Percentiles rank a stretch among this genome's conserved stretches.
These are phyloP conservation scores for Gambusia yucatana DNA, from an alignment of 2,797 vertebrate genomes.

Conservation along the genomic window DNA sequence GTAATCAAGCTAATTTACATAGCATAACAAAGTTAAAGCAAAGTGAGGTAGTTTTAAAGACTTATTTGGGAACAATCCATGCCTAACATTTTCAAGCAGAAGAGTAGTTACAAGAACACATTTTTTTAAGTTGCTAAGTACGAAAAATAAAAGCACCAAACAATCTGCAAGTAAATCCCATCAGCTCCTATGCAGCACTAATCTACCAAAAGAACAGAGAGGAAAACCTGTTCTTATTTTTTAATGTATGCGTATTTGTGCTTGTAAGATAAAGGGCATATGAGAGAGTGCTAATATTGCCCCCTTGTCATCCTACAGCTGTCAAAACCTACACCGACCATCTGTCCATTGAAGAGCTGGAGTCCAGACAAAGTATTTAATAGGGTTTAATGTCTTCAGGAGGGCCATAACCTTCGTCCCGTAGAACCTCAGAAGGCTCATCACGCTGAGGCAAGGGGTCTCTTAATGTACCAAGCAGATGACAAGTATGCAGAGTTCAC, in stretches of 20 bases:
- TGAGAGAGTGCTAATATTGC: slow-evolving; percentile 28
- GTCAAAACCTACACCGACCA: slow-evolving; percentile 65
- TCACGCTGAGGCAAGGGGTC: slow-evolving; percentile 65
- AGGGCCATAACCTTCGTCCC: slow-evolving; percentile 80
- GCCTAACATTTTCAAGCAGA: neutral
- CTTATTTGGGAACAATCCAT: neutral
- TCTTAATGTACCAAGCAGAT: slow-evolving; percentile 76
- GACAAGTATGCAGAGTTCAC: slow-evolving; percentile 77
- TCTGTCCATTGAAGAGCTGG: slow-evolving; percentile 74
- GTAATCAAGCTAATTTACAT: slow-evolving; percentile 20
- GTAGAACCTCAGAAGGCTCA: slow-evolving; percentile 62
- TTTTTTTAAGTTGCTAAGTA: neutral
- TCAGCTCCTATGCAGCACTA: slow-evolving; percentile 61
- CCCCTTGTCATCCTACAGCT: slow-evolving; percentile 65
- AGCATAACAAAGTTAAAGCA: neutral
- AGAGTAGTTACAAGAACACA: neutral
- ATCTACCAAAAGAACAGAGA: slow-evolving; percentile 40
- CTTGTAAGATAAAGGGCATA: slow-evolving; percentile 12
- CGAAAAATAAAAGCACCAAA: slow-evolving; percentile 59
- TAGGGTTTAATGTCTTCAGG: slow-evolving; percentile 65
- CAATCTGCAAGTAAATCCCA: slow-evolving; percentile 73
- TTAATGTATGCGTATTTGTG: slow-evolving; percentile 12
- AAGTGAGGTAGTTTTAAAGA: neutral
- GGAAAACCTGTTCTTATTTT: slow-evolving; percentile 17
- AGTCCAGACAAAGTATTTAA: slow-evolving; percentile 68